Base-by-base conservation (phyloP, 2,888 invertebrate genomes). In the Dryomyza anilis region DNA sequence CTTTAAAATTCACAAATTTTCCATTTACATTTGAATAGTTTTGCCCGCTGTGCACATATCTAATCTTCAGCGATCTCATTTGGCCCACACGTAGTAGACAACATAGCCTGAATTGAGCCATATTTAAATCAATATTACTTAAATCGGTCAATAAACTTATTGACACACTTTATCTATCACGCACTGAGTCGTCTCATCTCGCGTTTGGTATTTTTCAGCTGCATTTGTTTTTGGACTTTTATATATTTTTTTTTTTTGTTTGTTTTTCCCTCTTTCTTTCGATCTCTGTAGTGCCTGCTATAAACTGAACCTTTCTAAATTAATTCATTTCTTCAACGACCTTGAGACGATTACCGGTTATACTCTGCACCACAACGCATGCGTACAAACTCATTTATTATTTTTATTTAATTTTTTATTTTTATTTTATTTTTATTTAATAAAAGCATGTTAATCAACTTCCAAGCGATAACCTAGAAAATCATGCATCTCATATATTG, bases 301-400 rank as follows among this genome's bases (percentile, higher is more conserved):
- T n/a, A n/a, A n/a, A n/a, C n/a, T n/a, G n/a, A 39, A 50, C 56
- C 45, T 64, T 67, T 69, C 67, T 58, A 65, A 21, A 57, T 67
- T 53, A 58, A 67, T 23, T 61, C 27, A 63, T 63, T 73, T 73
- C 67, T 72, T 70, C 64, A 70, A 70, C 73, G 76, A 76, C 76
- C 76, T 76, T 76, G 76, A 77, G 73, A 74, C 71, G 59, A 60
- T 74, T 76, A 75, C 75, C 73, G 74, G 76, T 75, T n/a, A n/a
- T n/a, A n/a, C n/a, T n/a, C n/a, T n/a, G n/a, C n/a, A n/a, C n/a
- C n/a, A n/a, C n/a, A n/a, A n/a, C n/a, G n/a, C n/a, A n/a, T n/a
- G n/a, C n/a, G n/a, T n/a, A n/a, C n/a, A n/a, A n/a, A n/a, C n/a
- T n/a, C n/a, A n/a, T n/a, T n/a, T n/a, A n/a, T n/a, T n/a, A n/a